These are phyloP conservation scores for Calypte anna DNA, from an alignment of 2,113 vertebrate species.

Conservation along the genomic window DNA sequence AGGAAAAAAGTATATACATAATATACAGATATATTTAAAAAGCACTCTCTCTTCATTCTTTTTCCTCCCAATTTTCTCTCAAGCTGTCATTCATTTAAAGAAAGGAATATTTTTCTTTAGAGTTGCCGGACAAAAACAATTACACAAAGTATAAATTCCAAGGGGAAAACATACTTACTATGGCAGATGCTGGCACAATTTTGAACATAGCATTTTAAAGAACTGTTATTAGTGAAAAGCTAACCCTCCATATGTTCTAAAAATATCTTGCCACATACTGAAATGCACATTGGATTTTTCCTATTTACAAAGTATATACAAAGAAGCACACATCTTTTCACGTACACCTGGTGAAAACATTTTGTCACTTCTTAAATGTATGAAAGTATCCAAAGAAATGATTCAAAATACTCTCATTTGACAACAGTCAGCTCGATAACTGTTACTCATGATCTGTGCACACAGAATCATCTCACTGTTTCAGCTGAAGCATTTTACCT, in stretches of 20 bases:
- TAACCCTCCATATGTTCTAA: not conserved
- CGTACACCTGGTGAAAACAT: not conserved
- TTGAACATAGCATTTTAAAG: not conserved
- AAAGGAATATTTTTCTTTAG: not conserved
- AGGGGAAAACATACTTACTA: constrained; percentile 17
- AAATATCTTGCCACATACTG: constrained; percentile 7
- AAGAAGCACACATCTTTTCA: constrained; percentile 8
- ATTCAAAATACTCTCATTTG: not conserved
- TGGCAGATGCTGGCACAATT: constrained; percentile 18
- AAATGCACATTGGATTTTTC: constrained; percentile 48
- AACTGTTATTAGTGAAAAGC: not conserved
- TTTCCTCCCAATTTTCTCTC: not conserved
- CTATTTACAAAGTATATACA: constrained; percentile 60
- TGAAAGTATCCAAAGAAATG: constrained; percentile 4
- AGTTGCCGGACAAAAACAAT: not conserved
- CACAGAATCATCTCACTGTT: not conserved
- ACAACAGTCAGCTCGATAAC: not conserved
- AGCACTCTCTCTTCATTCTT: not conserved
- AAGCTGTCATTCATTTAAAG: not conserved
- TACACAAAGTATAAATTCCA: constrained; percentile 19
- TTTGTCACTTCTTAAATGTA: not conserved
- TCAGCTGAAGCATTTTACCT: not conserved
- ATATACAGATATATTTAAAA: constrained; percentile 61
- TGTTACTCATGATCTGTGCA: not conserved
- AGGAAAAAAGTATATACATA: constrained; percentile 71